Evolutionary conservation across 2,888 invertebrate species (phyloP).

Genomic region (Lacanobia oleracea): DNA sequence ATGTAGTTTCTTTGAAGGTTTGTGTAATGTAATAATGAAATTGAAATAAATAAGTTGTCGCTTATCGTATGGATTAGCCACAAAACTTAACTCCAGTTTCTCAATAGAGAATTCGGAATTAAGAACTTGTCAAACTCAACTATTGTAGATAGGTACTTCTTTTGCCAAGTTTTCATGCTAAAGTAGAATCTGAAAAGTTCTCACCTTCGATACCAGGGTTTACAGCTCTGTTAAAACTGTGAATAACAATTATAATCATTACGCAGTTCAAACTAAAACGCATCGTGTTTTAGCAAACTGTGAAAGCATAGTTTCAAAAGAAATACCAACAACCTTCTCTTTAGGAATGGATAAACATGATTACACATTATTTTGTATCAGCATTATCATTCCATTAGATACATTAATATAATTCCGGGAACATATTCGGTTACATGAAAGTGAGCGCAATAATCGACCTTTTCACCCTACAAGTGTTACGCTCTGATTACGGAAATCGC

Average conservation of each 20-base stretch:
- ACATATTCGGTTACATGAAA: slow-evolving; percentile 36
- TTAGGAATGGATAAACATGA: neutral
- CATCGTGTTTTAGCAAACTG: neutral
- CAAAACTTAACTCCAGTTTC: neutral
- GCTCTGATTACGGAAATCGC: slow-evolving; percentile 50
- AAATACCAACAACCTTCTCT: slow-evolving; percentile 14
- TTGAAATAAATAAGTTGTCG: neutral
- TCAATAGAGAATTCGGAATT: neutral
- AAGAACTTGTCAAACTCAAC: no score
- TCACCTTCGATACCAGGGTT: no score
- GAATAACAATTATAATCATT: neutral
- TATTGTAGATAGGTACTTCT: no score
- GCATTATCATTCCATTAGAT: slow-evolving; percentile 14
- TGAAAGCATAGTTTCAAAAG: neutral
- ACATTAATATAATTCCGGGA: slow-evolving; percentile 11
- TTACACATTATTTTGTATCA: slow-evolving; percentile 5
- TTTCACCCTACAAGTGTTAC: slow-evolving; percentile 42
- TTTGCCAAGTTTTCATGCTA: no score
- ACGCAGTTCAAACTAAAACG: neutral
- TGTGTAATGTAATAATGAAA: no score
- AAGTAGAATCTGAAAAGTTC: no score
- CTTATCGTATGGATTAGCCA: neutral
- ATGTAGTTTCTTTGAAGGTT: slow-evolving; percentile 6
- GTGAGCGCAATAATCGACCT: slow-evolving; percentile 36
- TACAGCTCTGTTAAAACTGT: no score